A percentile compares a stretch with the other conserved stretches of the same genome.
These are phyloP conservation scores for Lerema accius DNA, from an alignment of 1,140 invertebrate genomes.

Conservation along the genomic window DNA sequence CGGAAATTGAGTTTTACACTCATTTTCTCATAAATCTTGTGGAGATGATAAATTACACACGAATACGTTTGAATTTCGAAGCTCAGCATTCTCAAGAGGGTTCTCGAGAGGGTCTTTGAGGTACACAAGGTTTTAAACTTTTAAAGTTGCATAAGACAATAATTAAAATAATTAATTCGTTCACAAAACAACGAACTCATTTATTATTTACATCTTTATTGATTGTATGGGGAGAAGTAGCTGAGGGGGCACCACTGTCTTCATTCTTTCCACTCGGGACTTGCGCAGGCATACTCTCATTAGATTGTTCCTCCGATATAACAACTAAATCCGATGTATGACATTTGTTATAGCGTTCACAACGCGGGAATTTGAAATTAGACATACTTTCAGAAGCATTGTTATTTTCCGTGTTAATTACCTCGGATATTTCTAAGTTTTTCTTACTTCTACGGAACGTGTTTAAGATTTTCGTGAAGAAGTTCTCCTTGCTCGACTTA, in stretches of 20 bases:
- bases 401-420: constrained; percentile 38
- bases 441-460: constrained; percentile 54
- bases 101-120: too few relatives aligned
- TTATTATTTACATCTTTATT: constrained; percentile 18
- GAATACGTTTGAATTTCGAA: not conserved
- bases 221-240: not conserved
- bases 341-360: constrained; percentile 42
- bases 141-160: too few relatives aligned
- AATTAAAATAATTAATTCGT: too few relatives aligned
- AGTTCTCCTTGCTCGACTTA: constrained; percentile 55
- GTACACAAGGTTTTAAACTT: too few relatives aligned
- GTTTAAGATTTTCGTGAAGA: constrained; percentile 56
- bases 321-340: constrained; percentile 48
- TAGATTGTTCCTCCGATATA: constrained; percentile 55
- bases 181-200: constrained; percentile 9
- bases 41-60: not conserved
- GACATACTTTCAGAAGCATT: constrained; percentile 48
- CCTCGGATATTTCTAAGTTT: constrained; percentile 30
- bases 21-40: not conserved
- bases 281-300: constrained; percentile 12
- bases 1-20: not conserved
- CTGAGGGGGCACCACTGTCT: not conserved
- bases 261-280: not conserved
- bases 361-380: constrained; percentile 60
- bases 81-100: too few relatives aligned